phyloP scores from a whole-genome alignment of 92 coral and sea anemone genomes.

The Paragorgia papillata region DNA sequence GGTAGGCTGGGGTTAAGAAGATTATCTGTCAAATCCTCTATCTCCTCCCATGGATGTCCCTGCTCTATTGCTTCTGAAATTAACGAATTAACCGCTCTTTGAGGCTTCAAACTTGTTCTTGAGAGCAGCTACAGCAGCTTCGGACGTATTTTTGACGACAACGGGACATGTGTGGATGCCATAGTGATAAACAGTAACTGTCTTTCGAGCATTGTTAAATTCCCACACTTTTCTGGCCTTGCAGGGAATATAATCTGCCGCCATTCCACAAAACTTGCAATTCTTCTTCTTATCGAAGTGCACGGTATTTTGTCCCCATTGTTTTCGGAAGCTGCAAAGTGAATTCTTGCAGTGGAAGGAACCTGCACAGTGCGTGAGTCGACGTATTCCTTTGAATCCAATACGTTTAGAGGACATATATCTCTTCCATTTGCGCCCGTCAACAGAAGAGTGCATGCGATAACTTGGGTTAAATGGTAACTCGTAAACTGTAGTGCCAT shows the following conservation, averaged over 20 bases:
- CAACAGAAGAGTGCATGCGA: constrained; percentile 40
- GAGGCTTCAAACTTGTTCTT: constrained; percentile 33
- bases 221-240: constrained; percentile 41
- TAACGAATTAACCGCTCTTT: constrained; percentile 19
- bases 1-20: constrained; percentile 13
- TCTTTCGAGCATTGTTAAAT: constrained; percentile 26
- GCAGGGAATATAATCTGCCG: constrained; percentile 14
- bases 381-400: constrained; percentile 31
- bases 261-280: constrained; percentile 39
- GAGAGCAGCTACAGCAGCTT: constrained; percentile 11
- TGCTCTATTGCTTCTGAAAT: constrained; percentile 26
- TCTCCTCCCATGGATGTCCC: constrained; percentile 33
- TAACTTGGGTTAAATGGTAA: constrained; percentile 15
- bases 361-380: constrained; percentile 40
- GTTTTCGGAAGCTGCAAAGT: constrained; percentile 32
- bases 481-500: constrained; percentile 23
- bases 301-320: constrained; percentile 34
- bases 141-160: constrained; percentile 5
- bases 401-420: constrained; percentile 33
- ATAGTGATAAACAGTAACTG: constrained; percentile 36
- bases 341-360: constrained; percentile 29
- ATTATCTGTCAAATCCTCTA: constrained; percentile 29
- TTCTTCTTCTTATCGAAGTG: constrained; percentile 28
- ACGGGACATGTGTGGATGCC: constrained; percentile 38
- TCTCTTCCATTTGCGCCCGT: constrained; percentile 50